Evolutionary conservation across 1,140 invertebrate genomes (phyloP).

Genomic region (Lerema accius): DNA sequence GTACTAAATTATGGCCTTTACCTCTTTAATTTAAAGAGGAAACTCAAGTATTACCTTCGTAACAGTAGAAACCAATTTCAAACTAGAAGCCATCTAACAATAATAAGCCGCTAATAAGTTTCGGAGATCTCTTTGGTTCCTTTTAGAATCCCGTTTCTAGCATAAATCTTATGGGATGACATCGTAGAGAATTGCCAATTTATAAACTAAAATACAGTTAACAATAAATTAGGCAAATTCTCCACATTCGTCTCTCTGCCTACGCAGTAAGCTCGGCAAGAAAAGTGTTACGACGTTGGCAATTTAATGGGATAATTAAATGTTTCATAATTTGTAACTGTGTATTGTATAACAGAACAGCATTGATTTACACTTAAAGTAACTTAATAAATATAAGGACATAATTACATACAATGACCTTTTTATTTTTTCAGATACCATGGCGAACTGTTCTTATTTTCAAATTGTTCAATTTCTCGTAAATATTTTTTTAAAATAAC

Average conservation of each 20-base stretch:
- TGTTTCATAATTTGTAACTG: no score
- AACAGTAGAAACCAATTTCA: neutral
- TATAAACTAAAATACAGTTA: conserved; percentile 58
- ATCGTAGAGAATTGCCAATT: conserved; percentile 64
- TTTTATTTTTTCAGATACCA: no score
- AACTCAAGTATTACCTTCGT: neutral
- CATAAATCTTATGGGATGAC: conserved; percentile 50
- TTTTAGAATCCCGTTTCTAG: conserved; percentile 32
- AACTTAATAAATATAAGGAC: no score
- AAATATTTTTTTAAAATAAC: no score
- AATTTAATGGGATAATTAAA: neutral
- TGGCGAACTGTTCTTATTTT: no score
- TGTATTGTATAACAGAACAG: no score
- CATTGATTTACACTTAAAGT: no score
- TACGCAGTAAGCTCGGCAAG: conserved; percentile 45
- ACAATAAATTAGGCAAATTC: conserved; percentile 65
- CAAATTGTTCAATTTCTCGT: no score
- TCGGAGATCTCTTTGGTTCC: conserved; percentile 9
- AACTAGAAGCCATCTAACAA: conserved; percentile 1
- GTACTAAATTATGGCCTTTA: neutral
- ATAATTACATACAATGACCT: no score
- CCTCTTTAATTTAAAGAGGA: neutral
- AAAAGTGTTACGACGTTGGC: conserved; percentile 23
- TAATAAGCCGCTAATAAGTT: conserved; percentile 16
- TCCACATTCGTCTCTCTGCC: conserved; percentile 57